Evolutionary conservation across 2,888 invertebrate species (phyloP), one percentile per base, ranked within the genome.

Genomic region (Chymomyza amoena): DNA sequence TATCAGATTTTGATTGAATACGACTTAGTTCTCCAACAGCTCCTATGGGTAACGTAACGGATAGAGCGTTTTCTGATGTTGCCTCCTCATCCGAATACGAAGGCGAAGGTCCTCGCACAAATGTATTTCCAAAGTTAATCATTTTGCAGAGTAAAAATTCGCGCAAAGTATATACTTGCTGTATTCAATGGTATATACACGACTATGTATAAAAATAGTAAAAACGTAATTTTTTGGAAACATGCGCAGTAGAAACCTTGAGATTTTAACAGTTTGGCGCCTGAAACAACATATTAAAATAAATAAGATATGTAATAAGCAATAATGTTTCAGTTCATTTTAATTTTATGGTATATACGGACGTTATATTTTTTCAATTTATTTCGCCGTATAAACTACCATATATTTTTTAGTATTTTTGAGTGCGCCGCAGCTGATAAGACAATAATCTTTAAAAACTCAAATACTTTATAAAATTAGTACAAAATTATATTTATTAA

Each of bases 71-170:
- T 65, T 91, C 91, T 0, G 91, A 91, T 50, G 87, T 85, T 1
- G 79, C 82, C 68, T 91, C 92, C 2, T 91, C 91, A 56, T 89
- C 91, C 1, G 91, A 92, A 56, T 89, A 91, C 0, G 91, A 90
- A 6, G 92, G 91, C 1, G 92, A 92, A 10, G 90, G 87, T 2
- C 90, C 91, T 10, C 91, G 89, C 20, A 91, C 77, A 66, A 92
- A 91, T 16, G 89, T 90, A 64, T 91, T 92, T 77, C 91, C 92
- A 59, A 89, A 90, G 51, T 84, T 84, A 59, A 89, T 83, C 87
- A 92, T 91, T 74, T 70, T 69, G 1, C 13, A n/a, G 18, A 10
- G 7, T 15, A 6, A 57, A 25, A 54, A 9, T 54, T 54, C 18
- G 10, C 0, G 13, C 16, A 54, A 16, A 54, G 16, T 54, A 54